Evolutionary conservation across 2,888 invertebrate species (phyloP).

Genomic region (Agonopterix subpropinquella): DNA sequence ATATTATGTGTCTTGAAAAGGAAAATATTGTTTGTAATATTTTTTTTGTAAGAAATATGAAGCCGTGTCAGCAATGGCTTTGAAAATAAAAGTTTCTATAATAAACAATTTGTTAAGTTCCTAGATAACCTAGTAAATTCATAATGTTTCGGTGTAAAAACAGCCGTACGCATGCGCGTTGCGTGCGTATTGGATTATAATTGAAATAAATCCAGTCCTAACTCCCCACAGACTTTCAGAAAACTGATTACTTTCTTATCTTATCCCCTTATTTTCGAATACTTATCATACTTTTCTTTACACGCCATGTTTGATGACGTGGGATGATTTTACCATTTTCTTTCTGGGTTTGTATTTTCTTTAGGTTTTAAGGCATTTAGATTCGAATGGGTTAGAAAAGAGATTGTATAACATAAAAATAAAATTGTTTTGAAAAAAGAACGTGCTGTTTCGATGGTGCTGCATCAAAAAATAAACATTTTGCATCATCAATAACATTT

Average conservation of each 20-base stretch:
- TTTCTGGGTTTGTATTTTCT: too few relatives aligned
- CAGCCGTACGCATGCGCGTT: conserved; percentile 51
- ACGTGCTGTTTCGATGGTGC: background rate
- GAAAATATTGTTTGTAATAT: too few relatives aligned
- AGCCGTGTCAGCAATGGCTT: too few relatives aligned
- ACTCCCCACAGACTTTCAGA: conserved; percentile 43
- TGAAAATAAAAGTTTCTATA: too few relatives aligned
- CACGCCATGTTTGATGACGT: too few relatives aligned
- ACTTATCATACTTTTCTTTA: background rate
- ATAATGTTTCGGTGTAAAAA: conserved; percentile 43
- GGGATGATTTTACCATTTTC: too few relatives aligned
- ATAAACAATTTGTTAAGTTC: too few relatives aligned
- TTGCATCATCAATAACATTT: conserved; percentile 72
- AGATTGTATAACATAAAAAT: background rate
- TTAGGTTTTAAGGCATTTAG: too few relatives aligned
- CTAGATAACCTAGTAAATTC: too few relatives aligned
- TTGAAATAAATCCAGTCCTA: conserved; percentile 68
- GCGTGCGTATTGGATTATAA: conserved; percentile 53
- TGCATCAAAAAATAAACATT: conserved; percentile 55
- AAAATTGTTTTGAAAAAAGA: background rate
- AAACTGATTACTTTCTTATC: conserved; percentile 56
- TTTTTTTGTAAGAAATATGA: too few relatives aligned
- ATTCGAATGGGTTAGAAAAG: too few relatives aligned
- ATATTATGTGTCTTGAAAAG: too few relatives aligned
- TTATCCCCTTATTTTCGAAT: conserved; percentile 24